phyloP scores from a whole-genome alignment of 2,888 invertebrate genomes.

The Hypomecis punctinalis region DNA sequence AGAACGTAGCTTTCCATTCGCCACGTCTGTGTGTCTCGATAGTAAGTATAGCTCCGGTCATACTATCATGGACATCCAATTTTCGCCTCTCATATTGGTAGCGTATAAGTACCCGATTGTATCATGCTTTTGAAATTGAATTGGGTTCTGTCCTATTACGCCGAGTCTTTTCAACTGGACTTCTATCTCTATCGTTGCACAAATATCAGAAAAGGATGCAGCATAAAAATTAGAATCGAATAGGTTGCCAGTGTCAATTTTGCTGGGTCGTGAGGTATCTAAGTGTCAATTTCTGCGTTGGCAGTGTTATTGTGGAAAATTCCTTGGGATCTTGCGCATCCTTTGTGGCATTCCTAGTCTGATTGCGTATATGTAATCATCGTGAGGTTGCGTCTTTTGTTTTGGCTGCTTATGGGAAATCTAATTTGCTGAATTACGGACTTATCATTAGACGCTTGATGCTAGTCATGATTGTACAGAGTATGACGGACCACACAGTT shows the following conservation, averaged over 20 bases:
- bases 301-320: slow-evolving; percentile 54
- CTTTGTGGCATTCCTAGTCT: slow-evolving; percentile 68
- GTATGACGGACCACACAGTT: slow-evolving; percentile 14
- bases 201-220: slow-evolving; percentile 43
- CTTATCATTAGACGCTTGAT: slow-evolving; percentile 27
- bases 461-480: slow-evolving; percentile 15
- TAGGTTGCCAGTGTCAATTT: slow-evolving; percentile 67
- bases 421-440: slow-evolving; percentile 38
- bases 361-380: slow-evolving; percentile 71
- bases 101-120: slow-evolving; percentile 73
- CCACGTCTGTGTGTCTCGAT: slow-evolving; percentile 48
- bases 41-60: slow-evolving; percentile 65
- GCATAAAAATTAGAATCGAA: slow-evolving; percentile 45
- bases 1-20: slow-evolving; percentile 8
- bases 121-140: slow-evolving; percentile 78
- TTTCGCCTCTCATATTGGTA: slow-evolving; percentile 81
- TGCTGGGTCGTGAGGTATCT: slow-evolving; percentile 55
- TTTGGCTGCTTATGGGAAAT: slow-evolving; percentile 47
- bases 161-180: slow-evolving; percentile 35
- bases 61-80: slow-evolving; percentile 73
- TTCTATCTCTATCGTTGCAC: slow-evolving; percentile 45
- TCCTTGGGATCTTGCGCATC: slow-evolving; percentile 55
- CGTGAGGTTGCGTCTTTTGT: slow-evolving; percentile 52
- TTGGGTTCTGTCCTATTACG: slow-evolving; percentile 67
- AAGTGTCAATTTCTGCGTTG: slow-evolving; percentile 67